Percentiles rank a stretch among this genome's conserved stretches.
These are phyloP conservation scores for Gambusia yucatana DNA, from an alignment of 2,797 vertebrate species.

Conservation along the genomic window DNA sequence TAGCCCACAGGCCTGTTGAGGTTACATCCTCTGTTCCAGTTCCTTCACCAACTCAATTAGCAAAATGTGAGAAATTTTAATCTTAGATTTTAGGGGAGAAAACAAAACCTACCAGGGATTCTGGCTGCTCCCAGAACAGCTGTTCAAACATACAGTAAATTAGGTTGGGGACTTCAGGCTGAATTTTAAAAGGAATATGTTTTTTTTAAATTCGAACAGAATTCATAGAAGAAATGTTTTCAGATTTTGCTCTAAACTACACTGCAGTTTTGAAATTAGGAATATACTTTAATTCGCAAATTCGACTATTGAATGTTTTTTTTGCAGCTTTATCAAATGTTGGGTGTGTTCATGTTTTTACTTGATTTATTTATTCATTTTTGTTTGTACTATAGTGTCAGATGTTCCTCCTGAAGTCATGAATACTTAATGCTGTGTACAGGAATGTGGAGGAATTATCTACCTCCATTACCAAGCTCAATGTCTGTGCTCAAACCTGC, in stretches of 20 bases:
- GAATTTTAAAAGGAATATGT: neutral
- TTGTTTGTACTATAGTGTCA: neutral
- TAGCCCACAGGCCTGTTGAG: neutral
- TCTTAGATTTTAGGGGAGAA: neutral
- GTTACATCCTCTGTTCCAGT: neutral
- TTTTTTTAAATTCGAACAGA: neutral
- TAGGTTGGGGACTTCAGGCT: neutral
- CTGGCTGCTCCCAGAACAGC: neutral
- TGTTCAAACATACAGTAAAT: neutral
- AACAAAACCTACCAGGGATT: neutral
- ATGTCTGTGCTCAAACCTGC: neutral
- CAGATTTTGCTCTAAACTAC: neutral
- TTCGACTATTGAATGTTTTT: neutral
- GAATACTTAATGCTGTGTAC: neutral
- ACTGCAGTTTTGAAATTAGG: neutral
- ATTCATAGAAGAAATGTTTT: neutral
- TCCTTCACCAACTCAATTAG: neutral
- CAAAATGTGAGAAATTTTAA: neutral
- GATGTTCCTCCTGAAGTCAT: constrained; percentile 1
- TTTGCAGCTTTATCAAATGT: neutral
- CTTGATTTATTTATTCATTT: neutral
- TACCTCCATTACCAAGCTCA: neutral
- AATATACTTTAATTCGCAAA: neutral
- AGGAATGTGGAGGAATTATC: neutral
- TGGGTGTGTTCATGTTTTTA: neutral